Conservation (phyloP, 2,797 vertebrate species). For the Sebastes elongatus region DNA sequence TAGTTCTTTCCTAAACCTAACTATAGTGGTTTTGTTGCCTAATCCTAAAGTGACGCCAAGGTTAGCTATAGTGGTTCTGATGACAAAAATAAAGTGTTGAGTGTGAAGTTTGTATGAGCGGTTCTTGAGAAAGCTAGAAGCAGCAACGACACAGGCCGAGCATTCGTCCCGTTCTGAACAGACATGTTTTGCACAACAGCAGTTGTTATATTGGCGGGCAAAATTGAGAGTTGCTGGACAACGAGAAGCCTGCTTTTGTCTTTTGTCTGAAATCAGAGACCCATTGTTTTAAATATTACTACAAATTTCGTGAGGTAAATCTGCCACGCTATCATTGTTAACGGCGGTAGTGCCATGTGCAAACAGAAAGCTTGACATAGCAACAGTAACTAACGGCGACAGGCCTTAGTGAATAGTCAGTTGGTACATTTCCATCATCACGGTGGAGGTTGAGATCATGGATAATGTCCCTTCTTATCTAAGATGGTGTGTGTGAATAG, state of each 20-base stretch:
- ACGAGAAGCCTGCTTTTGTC: not conserved
- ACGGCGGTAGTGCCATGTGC: not conserved
- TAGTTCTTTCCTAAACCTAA: no score
- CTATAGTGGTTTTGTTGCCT: no score
- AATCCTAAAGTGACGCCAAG: no score
- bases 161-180: not conserved
- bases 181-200: not conserved
- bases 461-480: slow-evolving; percentile 37
- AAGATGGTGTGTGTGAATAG: slow-evolving; percentile 16
- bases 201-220: not conserved
- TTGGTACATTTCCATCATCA: slow-evolving; percentile 16
- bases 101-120: not conserved
- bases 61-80: no score
- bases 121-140: not conserved
- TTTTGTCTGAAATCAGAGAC: not conserved
- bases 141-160: not conserved
- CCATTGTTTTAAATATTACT: not conserved
- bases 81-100: no score
- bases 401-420: not conserved
- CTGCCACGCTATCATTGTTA: not conserved
- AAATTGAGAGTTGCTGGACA: not conserved
- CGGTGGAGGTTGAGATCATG: slow-evolving; percentile 37
- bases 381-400: not conserved
- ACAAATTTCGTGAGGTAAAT: not conserved
- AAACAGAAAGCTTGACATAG: not conserved